Evolutionary conservation across 2,888 invertebrate genomes (phyloP).

Genomic region (Eurytoma adleriae): DNA sequence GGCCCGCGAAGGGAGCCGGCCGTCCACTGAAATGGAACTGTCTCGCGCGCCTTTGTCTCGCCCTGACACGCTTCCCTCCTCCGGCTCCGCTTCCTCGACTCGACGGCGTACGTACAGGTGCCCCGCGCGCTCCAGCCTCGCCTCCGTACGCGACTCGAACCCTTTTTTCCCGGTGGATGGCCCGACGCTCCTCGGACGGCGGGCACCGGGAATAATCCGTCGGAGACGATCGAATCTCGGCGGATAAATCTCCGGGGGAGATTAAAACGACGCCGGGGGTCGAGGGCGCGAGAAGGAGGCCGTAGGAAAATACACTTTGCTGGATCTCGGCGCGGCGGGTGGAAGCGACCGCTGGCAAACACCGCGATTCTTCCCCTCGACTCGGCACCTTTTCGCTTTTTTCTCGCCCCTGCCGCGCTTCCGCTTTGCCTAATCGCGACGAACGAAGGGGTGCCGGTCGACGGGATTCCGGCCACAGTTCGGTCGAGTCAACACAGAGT

Average conservation of each 20-base stretch:
- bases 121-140: neutral
- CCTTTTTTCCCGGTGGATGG: neutral
- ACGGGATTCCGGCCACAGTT: no score
- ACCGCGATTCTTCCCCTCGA: slow-evolving; percentile 8
- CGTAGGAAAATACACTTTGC: slow-evolving; percentile 26
- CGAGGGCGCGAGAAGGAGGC: slow-evolving; percentile 37
- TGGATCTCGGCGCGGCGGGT: neutral
- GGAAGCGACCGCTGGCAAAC: slow-evolving; percentile 2
- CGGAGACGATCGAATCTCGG: slow-evolving; percentile 42
- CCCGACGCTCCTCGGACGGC: neutral
- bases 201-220: neutral
- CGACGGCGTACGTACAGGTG: neutral
- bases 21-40: slow-evolving; percentile 32
- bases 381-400: neutral
- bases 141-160: slow-evolving; percentile 23
- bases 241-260: slow-evolving; percentile 49
- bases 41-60: slow-evolving; percentile 20
- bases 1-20: neutral
- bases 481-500: no score
- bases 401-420: neutral
- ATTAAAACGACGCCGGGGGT: slow-evolving; percentile 58
- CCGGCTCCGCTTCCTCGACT: no score
- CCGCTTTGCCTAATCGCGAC: neutral
- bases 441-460: neutral
- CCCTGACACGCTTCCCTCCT: neutral